Base-by-base conservation (phyloP, 2,797 vertebrate genomes). In the Chelonia mydas region DNA sequence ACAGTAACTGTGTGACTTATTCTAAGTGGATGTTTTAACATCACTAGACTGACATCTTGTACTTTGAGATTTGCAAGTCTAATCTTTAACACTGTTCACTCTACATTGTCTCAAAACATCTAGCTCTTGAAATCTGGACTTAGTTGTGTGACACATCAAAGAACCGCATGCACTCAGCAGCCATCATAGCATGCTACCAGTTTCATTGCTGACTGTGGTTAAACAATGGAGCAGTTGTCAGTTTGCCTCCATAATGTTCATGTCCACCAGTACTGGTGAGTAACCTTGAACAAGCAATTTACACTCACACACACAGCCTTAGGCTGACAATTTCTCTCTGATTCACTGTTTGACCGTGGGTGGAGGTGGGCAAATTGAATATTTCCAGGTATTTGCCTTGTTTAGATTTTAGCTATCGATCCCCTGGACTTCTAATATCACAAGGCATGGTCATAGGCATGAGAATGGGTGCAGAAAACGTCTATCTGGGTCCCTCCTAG, bases 41-140 rank as follows among this genome's bases (percentile, higher is more conserved):
- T 95, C 88, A 97, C 94, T 97, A 96, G 93, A 93, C 94, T 97
- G 98, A 97, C 97, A 97, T 91, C 89, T 97, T 95, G 72, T 96
- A 97, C 90, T 98, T 92, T 83, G 86, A 98, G 92, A 98, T 98
- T 95, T 98, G 94, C 90, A 98, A 98, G 85, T 98, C 95, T 98
- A 96, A 97, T 97, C 59, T 96, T 97, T 92, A 97, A 90, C 85
- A 91, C 87, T 80, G 84, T 81, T 98, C 87, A 79, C 93, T 96
- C 81, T 92, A 89, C 90, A 72, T 93, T 96, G 92, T 97, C 91
- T 84, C 88, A 59, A 88, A 92, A 47, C 78, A 59, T 93, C 95
- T 95, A 55, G 85, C 79, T 96, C 19, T 8, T 96, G 81, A 92
- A 61, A 81, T 77, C 33, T 0, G 3, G 86, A 79, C 51, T 65